Evolutionary conservation across 2,113 vertebrate genomes (phyloP).

Genomic region (Alectura lathami): DNA sequence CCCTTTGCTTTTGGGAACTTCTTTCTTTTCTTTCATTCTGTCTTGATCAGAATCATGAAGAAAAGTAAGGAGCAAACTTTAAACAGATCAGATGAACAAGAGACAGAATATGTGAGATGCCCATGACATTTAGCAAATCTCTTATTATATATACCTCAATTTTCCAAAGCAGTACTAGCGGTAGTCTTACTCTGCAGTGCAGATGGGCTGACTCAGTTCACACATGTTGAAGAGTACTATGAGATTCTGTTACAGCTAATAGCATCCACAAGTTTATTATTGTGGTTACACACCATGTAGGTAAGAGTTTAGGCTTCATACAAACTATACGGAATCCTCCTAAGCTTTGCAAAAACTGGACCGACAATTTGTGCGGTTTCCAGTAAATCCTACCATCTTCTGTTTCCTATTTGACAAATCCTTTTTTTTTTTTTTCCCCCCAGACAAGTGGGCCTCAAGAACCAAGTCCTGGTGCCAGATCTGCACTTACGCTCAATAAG

Average conservation of each 20-base stretch:
- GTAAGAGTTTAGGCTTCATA: background rate
- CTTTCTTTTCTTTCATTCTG: conserved; percentile 23
- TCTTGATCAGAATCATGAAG: background rate
- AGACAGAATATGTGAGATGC: background rate
- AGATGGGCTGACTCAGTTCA: background rate
- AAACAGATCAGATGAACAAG: background rate
- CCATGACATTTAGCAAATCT: background rate
- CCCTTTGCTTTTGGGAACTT: conserved; percentile 5
- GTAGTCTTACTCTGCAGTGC: background rate
- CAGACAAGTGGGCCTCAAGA: background rate
- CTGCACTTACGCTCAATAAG: background rate
- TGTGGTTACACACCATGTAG: background rate
- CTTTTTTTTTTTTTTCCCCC: background rate
- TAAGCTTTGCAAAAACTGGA: background rate
- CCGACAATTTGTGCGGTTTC: background rate
- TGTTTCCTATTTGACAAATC: background rate
- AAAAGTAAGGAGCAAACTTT: conserved; percentile 24
- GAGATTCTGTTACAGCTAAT: background rate
- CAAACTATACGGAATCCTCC: background rate
- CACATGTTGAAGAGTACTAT: background rate
- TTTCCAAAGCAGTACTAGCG: background rate
- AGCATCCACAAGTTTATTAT: background rate
- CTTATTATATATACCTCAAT: background rate
- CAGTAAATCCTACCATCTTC: background rate
- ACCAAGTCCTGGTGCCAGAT: background rate